These are phyloP conservation scores for Neodiprion virginianus DNA, from an alignment of 1,140 invertebrate genomes.

Conservation along the genomic window DNA sequence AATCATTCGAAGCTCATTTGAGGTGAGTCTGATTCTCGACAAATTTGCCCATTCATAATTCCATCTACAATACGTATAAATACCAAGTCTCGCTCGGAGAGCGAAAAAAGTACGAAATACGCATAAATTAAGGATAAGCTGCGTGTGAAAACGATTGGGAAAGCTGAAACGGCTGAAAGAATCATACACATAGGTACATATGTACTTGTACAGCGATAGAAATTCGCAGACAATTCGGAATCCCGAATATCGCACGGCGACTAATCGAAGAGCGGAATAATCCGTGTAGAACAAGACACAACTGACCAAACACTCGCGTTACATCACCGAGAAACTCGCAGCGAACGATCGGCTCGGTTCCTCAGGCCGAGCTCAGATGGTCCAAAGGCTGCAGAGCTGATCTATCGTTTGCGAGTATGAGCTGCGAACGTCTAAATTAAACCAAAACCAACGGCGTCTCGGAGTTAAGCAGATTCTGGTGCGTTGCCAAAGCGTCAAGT, in stretches of 20 bases:
- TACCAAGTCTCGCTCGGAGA: no score
- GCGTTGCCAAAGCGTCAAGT: constrained; percentile 47
- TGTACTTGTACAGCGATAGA: neutral
- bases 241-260: neutral
- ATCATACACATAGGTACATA: no score
- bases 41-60: neutral
- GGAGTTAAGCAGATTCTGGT: constrained; percentile 50
- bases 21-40: constrained; percentile 22
- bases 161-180: no score
- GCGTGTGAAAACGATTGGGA: no score
- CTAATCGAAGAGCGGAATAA: neutral
- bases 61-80: neutral
- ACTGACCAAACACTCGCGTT: neutral
- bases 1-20: constrained; percentile 22
- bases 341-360: neutral
- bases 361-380: neutral
- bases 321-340: constrained; percentile 4
- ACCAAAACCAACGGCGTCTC: constrained; percentile 48
- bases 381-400: neutral
- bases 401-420: neutral
- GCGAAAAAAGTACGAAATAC: no score
- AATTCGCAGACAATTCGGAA: neutral
- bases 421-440: constrained; percentile 48
- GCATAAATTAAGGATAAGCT: no score
- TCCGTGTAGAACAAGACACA: neutral